Percentiles rank a stretch among this genome's conserved stretches.
These are phyloP conservation scores for Holothuria leucospilota DNA, from an alignment of 53 echinoderm and acorn worm genomes.

Conservation along the genomic window DNA sequence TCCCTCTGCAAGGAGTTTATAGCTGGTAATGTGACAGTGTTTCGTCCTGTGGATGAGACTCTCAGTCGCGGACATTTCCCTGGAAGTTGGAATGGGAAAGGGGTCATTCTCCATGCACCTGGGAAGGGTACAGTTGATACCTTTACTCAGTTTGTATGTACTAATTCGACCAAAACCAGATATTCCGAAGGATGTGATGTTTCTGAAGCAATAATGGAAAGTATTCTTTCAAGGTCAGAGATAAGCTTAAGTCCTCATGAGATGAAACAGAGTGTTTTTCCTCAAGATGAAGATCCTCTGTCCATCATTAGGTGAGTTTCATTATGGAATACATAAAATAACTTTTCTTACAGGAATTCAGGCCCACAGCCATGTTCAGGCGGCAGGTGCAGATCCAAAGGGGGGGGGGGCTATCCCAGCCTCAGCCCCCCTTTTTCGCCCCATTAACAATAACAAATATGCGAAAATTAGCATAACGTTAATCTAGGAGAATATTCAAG, in stretches of 20 bases:
- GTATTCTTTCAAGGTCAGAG: conserved; percentile 10
- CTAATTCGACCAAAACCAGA: neutral
- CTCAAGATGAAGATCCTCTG: conserved; percentile 28
- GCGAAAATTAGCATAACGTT: too few relatives aligned
- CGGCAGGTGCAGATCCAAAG: too few relatives aligned
- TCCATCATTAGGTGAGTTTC: conserved; percentile 31
- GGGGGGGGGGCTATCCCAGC: too few relatives aligned
- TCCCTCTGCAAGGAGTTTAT: conserved; percentile 77
- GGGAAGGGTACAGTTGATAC: neutral
- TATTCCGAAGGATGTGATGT: neutral
- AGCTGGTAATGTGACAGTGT: conserved; percentile 76
- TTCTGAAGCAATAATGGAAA: conserved; percentile 22
- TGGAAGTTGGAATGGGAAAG: conserved; percentile 36
- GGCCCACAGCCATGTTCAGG: too few relatives aligned
- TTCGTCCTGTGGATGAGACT: neutral
- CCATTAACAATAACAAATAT: too few relatives aligned
- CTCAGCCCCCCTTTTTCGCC: too few relatives aligned
- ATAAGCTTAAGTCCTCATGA: conserved; percentile 21
- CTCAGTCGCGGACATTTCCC: neutral
- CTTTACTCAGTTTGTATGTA: conserved; percentile 23
- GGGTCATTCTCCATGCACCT: neutral
- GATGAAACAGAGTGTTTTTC: conserved; percentile 18
- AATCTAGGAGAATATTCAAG: too few relatives aligned
- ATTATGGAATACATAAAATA: too few relatives aligned
- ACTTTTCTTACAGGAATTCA: too few relatives aligned